phyloP scores from a whole-genome alignment of 2,888 invertebrate species.

The Cyclophora punctaria region DNA sequence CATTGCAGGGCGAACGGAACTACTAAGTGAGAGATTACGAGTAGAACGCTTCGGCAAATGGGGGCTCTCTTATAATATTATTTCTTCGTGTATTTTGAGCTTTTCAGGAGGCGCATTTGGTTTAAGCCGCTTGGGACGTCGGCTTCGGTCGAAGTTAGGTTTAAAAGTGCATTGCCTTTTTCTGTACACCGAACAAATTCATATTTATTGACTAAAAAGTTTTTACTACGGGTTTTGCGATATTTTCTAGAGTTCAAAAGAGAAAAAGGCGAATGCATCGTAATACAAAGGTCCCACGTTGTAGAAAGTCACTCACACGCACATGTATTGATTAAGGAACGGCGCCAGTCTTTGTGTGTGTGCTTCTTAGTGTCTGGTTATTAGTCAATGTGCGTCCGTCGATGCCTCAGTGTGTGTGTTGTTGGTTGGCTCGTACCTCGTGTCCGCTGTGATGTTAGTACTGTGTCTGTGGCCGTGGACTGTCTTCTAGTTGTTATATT shows the following conservation, averaged over 20 bases:
- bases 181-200: constrained; percentile 27
- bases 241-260: constrained; percentile 12
- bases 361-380: constrained; percentile 45
- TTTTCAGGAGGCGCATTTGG: constrained; percentile 63
- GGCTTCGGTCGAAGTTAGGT: constrained; percentile 42
- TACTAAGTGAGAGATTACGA: constrained; percentile 75
- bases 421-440: constrained; percentile 47
- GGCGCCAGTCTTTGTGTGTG: constrained; percentile 67
- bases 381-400: constrained; percentile 46
- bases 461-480: constrained; percentile 62
- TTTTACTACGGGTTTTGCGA: too few species aligned
- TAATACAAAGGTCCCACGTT: constrained; percentile 36
- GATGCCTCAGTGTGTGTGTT: constrained; percentile 49
- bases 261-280: constrained; percentile 43
- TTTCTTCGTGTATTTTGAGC: constrained; percentile 66
- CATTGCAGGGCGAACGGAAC: constrained; percentile 76
- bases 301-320: constrained; percentile 76
- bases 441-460: constrained; percentile 68
- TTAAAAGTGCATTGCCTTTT: constrained; percentile 56
- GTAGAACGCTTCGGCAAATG: constrained; percentile 70
- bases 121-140: constrained; percentile 62
- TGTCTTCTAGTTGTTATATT: constrained; percentile 43
- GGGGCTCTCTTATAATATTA: constrained; percentile 62
- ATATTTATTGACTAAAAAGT: constrained; percentile 22
- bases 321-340: constrained; percentile 80